Percentiles rank a stretch among this genome's conserved stretches.
Evolutionary conservation across 2,888 invertebrate genomes (phyloP).

Genomic region (Phyllotreta striolata): DNA sequence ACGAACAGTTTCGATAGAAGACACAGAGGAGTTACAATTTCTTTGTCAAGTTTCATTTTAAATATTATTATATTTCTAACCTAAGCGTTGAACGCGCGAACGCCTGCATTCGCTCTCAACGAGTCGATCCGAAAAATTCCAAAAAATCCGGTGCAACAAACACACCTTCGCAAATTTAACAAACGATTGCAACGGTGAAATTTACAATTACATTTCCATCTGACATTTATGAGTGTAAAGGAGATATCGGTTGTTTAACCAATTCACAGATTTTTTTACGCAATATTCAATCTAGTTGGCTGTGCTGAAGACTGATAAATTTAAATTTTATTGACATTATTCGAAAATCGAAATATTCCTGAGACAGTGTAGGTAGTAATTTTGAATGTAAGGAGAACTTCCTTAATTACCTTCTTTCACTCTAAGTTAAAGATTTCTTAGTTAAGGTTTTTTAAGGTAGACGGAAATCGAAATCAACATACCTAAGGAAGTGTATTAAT

Average conservation of each 20-base stretch:
- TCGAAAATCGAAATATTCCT: no score
- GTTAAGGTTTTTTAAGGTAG: no score
- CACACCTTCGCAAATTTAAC: slow-evolving; percentile 16
- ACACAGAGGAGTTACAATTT: slow-evolving; percentile 7
- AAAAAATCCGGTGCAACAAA: slow-evolving; percentile 12
- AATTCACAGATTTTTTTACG: slow-evolving; percentile 1
- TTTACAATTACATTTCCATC: slow-evolving; percentile 9
- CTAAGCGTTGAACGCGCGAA: slow-evolving; percentile 25
- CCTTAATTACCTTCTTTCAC: no score
- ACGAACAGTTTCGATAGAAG: slow-evolving; percentile 15
- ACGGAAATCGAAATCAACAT: no score
- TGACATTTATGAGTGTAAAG: slow-evolving; percentile 15
- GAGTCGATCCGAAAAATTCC: background rate
- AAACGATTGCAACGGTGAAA: slow-evolving; percentile 8
- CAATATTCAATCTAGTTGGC: slow-evolving; percentile 20
- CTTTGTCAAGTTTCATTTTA: no score
- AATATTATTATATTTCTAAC: background rate
- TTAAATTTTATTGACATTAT: no score
- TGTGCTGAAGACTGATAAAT: no score
- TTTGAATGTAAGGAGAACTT: no score
- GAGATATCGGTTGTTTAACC: slow-evolving; percentile 5
- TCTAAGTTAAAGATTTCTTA: no score
- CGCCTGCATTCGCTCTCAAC: slow-evolving; percentile 36
- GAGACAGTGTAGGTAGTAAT: no score
- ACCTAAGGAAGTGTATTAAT: no score